Evolutionary conservation across 1,140 invertebrate genomes (phyloP).

Genomic region (Prorops nasuta): DNA sequence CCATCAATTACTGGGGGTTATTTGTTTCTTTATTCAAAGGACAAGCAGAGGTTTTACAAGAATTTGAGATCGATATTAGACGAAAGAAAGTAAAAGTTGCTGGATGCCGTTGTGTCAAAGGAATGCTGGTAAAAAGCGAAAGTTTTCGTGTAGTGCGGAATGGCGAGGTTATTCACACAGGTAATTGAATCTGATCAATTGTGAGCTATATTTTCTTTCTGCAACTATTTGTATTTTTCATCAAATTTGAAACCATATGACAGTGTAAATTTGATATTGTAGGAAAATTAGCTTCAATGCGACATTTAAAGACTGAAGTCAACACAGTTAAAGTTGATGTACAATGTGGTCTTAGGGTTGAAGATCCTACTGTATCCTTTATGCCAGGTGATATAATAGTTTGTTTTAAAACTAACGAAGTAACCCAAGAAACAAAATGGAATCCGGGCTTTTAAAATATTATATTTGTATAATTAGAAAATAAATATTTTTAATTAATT

Average conservation of each 20-base stretch:
- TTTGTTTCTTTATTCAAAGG: slow-evolving; percentile 57
- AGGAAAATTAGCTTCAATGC: slow-evolving; percentile 78
- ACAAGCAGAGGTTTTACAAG: slow-evolving; percentile 81
- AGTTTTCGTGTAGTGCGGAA: slow-evolving; percentile 70
- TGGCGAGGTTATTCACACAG: slow-evolving; percentile 71
- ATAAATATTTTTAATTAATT: slow-evolving; percentile 2
- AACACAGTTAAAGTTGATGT: slow-evolving; percentile 77
- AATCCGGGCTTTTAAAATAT: slow-evolving; percentile 74
- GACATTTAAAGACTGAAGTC: slow-evolving; percentile 87
- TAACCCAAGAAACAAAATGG: slow-evolving; percentile 72
- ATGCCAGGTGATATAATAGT: slow-evolving; percentile 75
- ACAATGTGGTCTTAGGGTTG: slow-evolving; percentile 84
- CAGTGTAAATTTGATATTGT: slow-evolving; percentile 14
- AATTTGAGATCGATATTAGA: slow-evolving; percentile 81
- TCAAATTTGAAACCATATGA: neutral
- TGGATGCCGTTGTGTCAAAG: slow-evolving; percentile 82
- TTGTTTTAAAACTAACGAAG: slow-evolving; percentile 70
- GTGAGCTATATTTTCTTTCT: slow-evolving; percentile 4
- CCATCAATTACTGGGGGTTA: neutral
- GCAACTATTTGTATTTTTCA: neutral
- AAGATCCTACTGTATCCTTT: slow-evolving; percentile 64
- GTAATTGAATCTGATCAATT: slow-evolving; percentile 51
- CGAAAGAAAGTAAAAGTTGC: slow-evolving; percentile 83
- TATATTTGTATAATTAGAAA: neutral
- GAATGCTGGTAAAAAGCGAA: slow-evolving; percentile 69